phyloP scores from a whole-genome alignment of 1,140 invertebrate species.

The Drosophila rhopaloa region DNA sequence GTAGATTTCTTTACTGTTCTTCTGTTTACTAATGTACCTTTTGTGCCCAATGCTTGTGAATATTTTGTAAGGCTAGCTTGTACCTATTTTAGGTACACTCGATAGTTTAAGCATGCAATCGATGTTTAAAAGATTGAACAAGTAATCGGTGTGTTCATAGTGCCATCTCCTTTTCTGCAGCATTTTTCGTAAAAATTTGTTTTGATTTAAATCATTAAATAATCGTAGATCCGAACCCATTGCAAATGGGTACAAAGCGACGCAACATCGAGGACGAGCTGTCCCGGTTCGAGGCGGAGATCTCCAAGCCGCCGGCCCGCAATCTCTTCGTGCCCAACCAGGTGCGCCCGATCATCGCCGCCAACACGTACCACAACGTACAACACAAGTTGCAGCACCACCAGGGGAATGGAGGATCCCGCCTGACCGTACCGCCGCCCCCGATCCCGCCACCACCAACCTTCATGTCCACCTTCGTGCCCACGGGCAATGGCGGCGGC shows the following conservation, averaged over 20 bases:
- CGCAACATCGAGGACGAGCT: constrained; percentile 92
- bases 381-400: constrained; percentile 87
- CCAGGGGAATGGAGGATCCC: constrained; percentile 84
- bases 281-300: constrained; percentile 95
- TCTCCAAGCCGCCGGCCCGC: constrained; percentile 86
- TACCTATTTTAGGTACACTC: neutral
- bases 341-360: constrained; percentile 88
- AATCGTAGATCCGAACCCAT: neutral
- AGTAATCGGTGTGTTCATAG: neutral
- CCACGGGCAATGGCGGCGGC: constrained; percentile 80
- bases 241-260: constrained; percentile 79
- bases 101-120: neutral
- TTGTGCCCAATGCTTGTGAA: no score
- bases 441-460: constrained; percentile 85
- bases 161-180: constrained; percentile 19
- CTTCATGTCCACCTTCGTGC: constrained; percentile 84
- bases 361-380: constrained; percentile 88
- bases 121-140: neutral
- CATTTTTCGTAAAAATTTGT: constrained; percentile 47
- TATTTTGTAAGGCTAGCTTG: no score
- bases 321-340: constrained; percentile 85
- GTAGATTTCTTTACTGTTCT: no score
- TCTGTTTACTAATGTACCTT: no score
- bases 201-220: constrained; percentile 26
- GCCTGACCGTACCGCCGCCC: constrained; percentile 85